Percentiles rank a stretch among this genome's conserved stretches.
Conservation (phyloP, 2,888 invertebrate species). For the Micoletzkya japonica region DNA sequence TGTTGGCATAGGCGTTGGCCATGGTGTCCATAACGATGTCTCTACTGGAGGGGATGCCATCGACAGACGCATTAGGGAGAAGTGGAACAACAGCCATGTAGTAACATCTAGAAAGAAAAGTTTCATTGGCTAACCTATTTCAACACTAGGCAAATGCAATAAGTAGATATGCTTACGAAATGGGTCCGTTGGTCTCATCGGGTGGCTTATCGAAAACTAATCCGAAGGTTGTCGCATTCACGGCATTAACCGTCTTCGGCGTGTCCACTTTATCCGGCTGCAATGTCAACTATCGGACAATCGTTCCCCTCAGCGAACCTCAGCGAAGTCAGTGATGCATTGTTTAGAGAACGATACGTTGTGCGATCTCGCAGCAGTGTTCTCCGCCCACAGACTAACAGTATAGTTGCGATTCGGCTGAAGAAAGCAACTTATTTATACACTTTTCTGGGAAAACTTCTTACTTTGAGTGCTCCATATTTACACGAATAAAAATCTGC, state of each 20-base stretch:
- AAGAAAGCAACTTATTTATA: constrained; percentile 23
- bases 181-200: constrained; percentile 61
- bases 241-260: constrained; percentile 39
- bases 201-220: constrained; percentile 48
- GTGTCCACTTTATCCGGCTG: constrained; percentile 40
- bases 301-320: constrained; percentile 24
- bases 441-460: background rate
- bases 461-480: constrained; percentile 59
- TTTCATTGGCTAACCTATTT: background rate
- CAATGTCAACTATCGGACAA: background rate
- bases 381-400: constrained; percentile 62
- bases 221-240: constrained; percentile 54
- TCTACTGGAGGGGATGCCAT: constrained; percentile 42
- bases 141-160: background rate
- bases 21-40: constrained; percentile 56
- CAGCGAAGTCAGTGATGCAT: constrained; percentile 58
- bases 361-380: constrained; percentile 52
- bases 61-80: constrained; percentile 54
- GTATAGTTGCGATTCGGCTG: constrained; percentile 63
- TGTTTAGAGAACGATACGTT: constrained; percentile 46
- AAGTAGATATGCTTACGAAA: constrained; percentile 36
- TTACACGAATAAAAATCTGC: constrained; percentile 56
- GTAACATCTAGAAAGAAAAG: constrained; percentile 48
- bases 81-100: constrained; percentile 62
- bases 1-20: constrained; percentile 54